Percentiles rank a stretch among this genome's conserved stretches.
Conservation (phyloP, 2,113 vertebrate species). For the Hylia prasina region DNA sequence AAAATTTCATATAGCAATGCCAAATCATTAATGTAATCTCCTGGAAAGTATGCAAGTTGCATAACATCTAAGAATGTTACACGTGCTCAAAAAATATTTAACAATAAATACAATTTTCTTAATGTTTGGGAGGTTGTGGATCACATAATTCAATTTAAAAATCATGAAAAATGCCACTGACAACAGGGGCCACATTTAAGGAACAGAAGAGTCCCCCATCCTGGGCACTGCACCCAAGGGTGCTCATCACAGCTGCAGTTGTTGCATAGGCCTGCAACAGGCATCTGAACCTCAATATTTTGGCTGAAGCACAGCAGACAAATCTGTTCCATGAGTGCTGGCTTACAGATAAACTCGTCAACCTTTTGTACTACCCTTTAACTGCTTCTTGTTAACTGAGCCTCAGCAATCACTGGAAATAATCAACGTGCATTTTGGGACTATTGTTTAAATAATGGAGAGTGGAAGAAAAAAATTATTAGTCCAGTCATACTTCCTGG, state of each 20-base stretch:
- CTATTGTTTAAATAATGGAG: conserved; percentile 9
- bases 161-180: neutral
- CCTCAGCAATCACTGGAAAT: neutral
- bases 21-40: neutral
- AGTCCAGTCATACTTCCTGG: neutral
- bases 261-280: neutral
- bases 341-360: neutral
- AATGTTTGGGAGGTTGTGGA: neutral
- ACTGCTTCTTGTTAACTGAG: neutral
- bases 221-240: neutral
- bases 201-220: too few species aligned
- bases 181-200: accelerated
- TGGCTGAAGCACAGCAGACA: neutral
- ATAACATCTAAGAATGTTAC: neutral
- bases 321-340: neutral
- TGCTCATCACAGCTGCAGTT: neutral
- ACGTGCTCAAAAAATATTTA: neutral
- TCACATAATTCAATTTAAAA: neutral
- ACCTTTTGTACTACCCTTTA: neutral
- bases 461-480: neutral
- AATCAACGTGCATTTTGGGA: neutral
- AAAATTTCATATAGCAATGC: neutral
- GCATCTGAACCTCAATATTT: neutral
- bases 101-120: neutral
- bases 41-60: neutral